phyloP scores from a whole-genome alignment of 2,113 vertebrate genomes.

The Cyanoderma ruficeps region DNA sequence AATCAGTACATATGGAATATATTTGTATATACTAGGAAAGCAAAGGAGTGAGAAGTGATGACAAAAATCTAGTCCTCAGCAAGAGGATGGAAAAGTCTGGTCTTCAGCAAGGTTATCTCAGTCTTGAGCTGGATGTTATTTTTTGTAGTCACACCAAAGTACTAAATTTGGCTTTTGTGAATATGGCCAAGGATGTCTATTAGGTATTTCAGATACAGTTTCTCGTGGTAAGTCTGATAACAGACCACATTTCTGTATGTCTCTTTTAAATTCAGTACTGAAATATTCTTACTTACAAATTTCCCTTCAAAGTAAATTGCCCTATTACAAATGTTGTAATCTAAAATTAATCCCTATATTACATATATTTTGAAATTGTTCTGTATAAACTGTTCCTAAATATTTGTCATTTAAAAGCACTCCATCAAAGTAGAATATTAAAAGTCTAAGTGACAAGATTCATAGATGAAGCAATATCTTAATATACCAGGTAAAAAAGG shows the following conservation, averaged over 20 bases:
- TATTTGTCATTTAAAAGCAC: background rate
- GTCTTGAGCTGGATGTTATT: background rate
- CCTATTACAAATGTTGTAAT: background rate
- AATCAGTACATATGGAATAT: background rate
- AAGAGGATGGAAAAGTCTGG: background rate
- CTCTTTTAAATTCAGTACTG: background rate
- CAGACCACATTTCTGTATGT: background rate
- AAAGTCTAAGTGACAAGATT: background rate
- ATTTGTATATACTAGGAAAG: background rate
- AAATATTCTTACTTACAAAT: background rate
- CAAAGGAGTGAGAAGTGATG: background rate
- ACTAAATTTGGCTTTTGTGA: background rate
- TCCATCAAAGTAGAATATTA: background rate
- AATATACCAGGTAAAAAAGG: background rate
- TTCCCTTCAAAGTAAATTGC: background rate
- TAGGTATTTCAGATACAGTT: background rate
- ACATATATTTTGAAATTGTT: background rate
- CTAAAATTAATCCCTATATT: background rate
- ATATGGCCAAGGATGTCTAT: background rate
- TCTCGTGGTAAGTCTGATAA: background rate
- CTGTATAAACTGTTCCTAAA: background rate
- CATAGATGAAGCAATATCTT: background rate
- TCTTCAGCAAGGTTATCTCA: background rate
- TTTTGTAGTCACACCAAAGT: background rate
- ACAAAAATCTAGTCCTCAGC: background rate